phyloP scores from a whole-genome alignment of 2,113 vertebrate species.

The Heterotis niloticus region DNA sequence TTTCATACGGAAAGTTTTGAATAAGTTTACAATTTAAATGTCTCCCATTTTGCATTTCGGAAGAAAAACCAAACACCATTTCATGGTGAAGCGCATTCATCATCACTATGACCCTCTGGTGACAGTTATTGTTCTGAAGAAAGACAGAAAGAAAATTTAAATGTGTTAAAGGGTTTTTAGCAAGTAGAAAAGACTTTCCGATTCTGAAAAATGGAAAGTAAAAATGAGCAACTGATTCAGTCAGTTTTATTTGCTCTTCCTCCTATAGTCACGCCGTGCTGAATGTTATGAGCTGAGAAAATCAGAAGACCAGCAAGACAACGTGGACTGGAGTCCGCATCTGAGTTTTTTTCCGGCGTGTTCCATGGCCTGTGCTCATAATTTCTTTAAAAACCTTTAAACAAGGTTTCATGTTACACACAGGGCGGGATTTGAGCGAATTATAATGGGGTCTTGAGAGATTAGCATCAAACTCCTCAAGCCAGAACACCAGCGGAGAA shows the following conservation, averaged over 20 bases:
- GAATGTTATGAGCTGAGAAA: background rate
- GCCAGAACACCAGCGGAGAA: background rate
- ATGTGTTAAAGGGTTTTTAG: background rate
- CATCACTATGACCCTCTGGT: no score
- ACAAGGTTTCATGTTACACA: background rate
- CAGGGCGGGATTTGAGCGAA: background rate
- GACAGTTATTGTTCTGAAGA: no score
- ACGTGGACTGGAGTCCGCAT: background rate
- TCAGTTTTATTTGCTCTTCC: background rate
- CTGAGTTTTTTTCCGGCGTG: background rate
- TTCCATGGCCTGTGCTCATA: background rate
- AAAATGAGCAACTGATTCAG: no score
- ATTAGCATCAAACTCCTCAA: background rate
- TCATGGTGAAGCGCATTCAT: no score
- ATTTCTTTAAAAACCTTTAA: conserved; percentile 13
- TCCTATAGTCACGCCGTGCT: background rate
- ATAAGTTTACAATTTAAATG: background rate
- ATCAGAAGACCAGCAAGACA: background rate
- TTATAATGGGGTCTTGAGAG: background rate
- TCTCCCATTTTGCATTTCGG: background rate
- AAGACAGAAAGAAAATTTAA: no score
- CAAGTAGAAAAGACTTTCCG: background rate
- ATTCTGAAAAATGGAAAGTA: no score
- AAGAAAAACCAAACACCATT: no score
- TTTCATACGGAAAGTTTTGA: background rate